Conservation (phyloP, 2,797 vertebrate species). For the Gymnoscopelus microlampas region DNA sequence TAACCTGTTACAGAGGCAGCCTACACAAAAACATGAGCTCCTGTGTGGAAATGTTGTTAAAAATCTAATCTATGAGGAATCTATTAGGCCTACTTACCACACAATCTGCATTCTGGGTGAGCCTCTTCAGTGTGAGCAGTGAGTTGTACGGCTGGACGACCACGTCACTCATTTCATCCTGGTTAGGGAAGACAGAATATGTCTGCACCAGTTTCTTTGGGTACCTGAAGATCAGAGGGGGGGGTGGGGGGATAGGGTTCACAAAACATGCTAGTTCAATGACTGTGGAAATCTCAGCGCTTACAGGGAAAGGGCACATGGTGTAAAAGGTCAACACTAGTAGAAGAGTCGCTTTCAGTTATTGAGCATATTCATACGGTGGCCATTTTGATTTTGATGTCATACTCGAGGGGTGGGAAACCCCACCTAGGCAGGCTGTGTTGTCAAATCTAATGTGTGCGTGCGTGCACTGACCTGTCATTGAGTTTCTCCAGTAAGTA, state of each 20-base stretch:
- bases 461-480: constrained; percentile 85
- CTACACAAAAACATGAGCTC: neutral
- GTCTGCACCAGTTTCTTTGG: constrained; percentile 98
- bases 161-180: constrained; percentile 98
- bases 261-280: neutral
- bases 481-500: constrained; percentile 96
- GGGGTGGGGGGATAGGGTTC: neutral
- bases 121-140: constrained; percentile 93
- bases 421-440: too few relatives aligned
- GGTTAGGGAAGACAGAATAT: constrained; percentile 97
- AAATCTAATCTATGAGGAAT: neutral
- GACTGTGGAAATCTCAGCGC: neutral
- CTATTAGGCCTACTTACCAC: constrained; percentile 83
- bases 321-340: neutral
- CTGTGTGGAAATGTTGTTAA: neutral
- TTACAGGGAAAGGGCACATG: neutral
- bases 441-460: neutral
- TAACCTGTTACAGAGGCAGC: constrained; percentile 20
- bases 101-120: constrained; percentile 97
- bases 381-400: too few relatives aligned
- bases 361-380: too few relatives aligned
- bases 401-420: too few relatives aligned
- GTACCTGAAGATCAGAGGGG: constrained; percentile 79
- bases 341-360: too few relatives aligned
- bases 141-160: constrained; percentile 99